Percentiles rank a stretch among this genome's conserved stretches.
Conservation (phyloP, 2,113 vertebrate genomes). For the Gallinago jamesoni region DNA sequence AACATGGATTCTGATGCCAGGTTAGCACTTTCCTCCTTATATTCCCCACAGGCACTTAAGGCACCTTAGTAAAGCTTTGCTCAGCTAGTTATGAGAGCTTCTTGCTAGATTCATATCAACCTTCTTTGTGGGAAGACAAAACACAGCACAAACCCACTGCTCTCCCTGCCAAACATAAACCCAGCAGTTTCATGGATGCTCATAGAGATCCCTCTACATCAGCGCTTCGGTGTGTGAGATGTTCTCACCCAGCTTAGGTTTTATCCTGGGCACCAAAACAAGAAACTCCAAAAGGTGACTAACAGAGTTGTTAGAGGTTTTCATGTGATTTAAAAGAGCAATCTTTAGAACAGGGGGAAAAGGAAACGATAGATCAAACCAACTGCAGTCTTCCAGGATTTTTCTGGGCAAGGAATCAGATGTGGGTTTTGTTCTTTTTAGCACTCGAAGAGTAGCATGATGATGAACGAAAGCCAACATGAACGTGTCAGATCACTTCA, state of each 20-base stretch:
- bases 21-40: not conserved
- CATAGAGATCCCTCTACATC: not conserved
- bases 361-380: not conserved
- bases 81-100: not conserved
- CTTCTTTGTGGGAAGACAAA: not conserved
- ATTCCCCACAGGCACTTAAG: not conserved
- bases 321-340: not conserved
- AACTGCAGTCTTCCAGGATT: not conserved
- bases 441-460: not conserved
- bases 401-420: slow-evolving; percentile 9
- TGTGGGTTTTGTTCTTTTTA: slow-evolving; percentile 23
- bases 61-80: not conserved
- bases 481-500: slow-evolving; percentile 1
- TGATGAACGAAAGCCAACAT: not conserved
- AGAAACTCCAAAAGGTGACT: not conserved
- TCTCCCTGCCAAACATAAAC: not conserved
- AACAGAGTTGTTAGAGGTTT: not conserved
- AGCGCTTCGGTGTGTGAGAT: not conserved
- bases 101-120: not conserved
- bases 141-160: not conserved
- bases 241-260: not conserved
- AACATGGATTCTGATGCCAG: not conserved
- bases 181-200: not conserved
- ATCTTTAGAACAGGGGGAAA: not conserved
- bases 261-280: not conserved